Evolutionary conservation across 2,113 vertebrate genomes (phyloP).

Genomic region (Plotosus lineatus): DNA sequence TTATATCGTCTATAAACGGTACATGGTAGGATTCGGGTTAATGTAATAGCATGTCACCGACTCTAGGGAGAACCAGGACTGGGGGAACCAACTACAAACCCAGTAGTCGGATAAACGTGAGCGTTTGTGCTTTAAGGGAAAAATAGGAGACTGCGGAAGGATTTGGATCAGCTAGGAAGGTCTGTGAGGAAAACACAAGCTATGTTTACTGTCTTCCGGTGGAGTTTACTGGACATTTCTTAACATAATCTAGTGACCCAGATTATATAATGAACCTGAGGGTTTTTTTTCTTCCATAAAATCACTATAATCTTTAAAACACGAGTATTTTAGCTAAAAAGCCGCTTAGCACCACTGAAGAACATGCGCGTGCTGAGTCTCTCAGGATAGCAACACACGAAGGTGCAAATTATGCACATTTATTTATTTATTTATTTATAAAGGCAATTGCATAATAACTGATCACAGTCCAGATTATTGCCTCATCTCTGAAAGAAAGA

Average conservation of each 20-base stretch:
- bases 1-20: conserved; percentile 60
- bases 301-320: not conserved
- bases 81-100: not conserved
- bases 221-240: not conserved
- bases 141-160: not conserved
- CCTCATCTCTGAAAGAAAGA: too few species aligned
- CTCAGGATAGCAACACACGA: not conserved
- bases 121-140: not conserved
- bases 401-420: too few species aligned
- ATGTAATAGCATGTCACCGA: conserved; percentile 1
- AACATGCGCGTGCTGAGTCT: not conserved
- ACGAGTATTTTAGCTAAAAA: not conserved
- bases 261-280: not conserved
- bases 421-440: too few species aligned
- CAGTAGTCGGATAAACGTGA: conserved; percentile 18
- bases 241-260: not conserved
- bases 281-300: not conserved
- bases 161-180: conserved; percentile 23
- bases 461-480: too few species aligned
- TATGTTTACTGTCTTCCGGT: not conserved
- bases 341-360: not conserved
- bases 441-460: too few species aligned
- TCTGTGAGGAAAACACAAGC: conserved; percentile 14
- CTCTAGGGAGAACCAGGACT: not conserved
- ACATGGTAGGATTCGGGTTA: conserved; percentile 1